phyloP scores from a whole-genome alignment of 2,888 invertebrate genomes.

The Muscina levida region DNA sequence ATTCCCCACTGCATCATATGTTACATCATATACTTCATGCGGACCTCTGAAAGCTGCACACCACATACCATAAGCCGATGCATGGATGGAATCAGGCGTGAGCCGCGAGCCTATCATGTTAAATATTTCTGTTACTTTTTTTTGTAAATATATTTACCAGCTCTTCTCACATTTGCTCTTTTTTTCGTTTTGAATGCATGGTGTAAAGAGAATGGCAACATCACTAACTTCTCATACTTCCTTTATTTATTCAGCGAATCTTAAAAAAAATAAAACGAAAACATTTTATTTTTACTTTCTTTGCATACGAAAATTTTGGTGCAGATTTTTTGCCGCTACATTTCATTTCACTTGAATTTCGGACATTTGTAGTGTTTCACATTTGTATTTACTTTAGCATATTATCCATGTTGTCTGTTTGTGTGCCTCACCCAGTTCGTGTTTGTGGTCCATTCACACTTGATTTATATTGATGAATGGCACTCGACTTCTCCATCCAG shows the following conservation, averaged over 20 bases:
- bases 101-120: neutral
- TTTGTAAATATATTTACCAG: neutral
- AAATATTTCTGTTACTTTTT: conserved; percentile 17
- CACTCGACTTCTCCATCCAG: conserved; percentile 57
- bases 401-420: conserved; percentile 13
- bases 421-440: conserved; percentile 65
- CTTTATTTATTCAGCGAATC: neutral
- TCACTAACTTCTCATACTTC: neutral
- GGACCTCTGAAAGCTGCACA: neutral
- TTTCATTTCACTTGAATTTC: conserved; percentile 31
- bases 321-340: conserved; percentile 69
- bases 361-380: conserved; percentile 19
- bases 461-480: conserved; percentile 79
- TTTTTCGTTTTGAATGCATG: neutral
- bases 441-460: conserved; percentile 71
- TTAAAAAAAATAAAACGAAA: conserved; percentile 71
- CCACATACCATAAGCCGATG: conserved; percentile 29
- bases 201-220: conserved; percentile 28
- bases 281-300: conserved; percentile 70
- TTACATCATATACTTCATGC: neutral
- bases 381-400: conserved; percentile 9
- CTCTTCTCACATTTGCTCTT: neutral
- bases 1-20: conserved; percentile 43
- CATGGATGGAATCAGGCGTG: conserved; percentile 25
- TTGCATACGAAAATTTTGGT: conserved; percentile 15